Conservation (phyloP, 1,140 invertebrate species). For the Pogonomyrmex californicus region DNA sequence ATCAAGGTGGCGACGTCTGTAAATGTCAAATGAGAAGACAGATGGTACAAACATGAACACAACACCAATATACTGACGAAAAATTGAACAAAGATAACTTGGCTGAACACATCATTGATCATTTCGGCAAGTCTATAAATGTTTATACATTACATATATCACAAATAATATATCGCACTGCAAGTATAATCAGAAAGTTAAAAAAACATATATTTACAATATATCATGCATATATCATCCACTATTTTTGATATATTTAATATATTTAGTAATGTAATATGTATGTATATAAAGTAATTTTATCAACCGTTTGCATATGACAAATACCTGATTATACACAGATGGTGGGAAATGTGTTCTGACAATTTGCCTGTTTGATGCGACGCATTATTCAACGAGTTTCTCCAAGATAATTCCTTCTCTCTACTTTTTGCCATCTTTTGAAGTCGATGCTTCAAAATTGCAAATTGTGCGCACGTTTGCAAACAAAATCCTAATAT, state of each 20-base stretch:
- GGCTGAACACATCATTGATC: not conserved
- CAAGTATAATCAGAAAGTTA: not conserved
- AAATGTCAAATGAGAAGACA: constrained; percentile 23
- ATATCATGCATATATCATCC: not conserved
- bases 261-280: not conserved
- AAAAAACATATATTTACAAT: not conserved
- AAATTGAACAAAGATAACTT: constrained; percentile 41
- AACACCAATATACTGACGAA: constrained; percentile 38
- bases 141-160: not conserved
- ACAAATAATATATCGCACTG: not conserved
- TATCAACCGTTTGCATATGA: not conserved
- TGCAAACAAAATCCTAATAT: constrained; percentile 40
- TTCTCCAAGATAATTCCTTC: not conserved
- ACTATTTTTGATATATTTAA: constrained; percentile 32
- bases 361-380: not conserved
- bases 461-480: constrained; percentile 51
- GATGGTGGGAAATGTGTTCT: constrained; percentile 23
- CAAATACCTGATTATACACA: constrained; percentile 54
- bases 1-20: not conserved
- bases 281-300: not conserved
- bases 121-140: constrained; percentile 15
- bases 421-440: not conserved
- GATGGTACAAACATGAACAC: constrained; percentile 3
- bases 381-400: not conserved
- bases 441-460: constrained; percentile 43